These are phyloP conservation scores for Falco berigora DNA, from an alignment of 2,797 vertebrate species.

Conservation along the genomic window DNA sequence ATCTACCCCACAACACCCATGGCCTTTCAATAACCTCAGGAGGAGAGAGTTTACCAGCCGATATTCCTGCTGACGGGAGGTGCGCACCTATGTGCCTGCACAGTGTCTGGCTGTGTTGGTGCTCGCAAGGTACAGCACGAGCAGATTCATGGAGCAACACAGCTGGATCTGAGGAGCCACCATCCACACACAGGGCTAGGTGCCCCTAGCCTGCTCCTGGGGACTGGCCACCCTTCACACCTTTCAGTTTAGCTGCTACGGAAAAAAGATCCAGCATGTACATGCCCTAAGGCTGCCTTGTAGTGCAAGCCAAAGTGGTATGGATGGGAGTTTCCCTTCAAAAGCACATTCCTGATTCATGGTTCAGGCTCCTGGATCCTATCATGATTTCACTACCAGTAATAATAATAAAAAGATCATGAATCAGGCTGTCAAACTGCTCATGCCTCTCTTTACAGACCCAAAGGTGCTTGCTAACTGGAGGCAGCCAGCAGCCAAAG, in stretches of 20 bases:
- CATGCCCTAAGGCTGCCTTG: neutral
- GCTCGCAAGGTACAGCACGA: neutral
- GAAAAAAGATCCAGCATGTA: neutral
- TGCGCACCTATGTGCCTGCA: rapidly evolving
- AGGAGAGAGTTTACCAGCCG: neutral
- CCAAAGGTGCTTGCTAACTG: neutral
- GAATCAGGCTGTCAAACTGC: neutral
- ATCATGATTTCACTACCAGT: neutral
- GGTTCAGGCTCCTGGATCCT: conserved; percentile 1
- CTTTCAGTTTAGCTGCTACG: neutral
- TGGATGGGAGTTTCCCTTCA: neutral
- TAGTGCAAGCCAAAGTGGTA: neutral
- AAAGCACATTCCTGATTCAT: neutral
- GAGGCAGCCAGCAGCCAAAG: rapidly evolving
- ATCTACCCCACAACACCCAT: neutral
- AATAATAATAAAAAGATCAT: neutral
- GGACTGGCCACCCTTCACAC: neutral
- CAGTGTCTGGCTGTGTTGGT: neutral
- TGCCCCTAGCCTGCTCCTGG: neutral
- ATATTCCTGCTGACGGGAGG: neutral
- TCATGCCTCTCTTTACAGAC: neutral
- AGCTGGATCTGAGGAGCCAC: neutral
- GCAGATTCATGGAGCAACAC: neutral
- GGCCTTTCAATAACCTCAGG: neutral
- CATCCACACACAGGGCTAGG: neutral